These are phyloP conservation scores for Lasiurus borealis DNA, from an alignment of 2,113 vertebrate species.

Conservation along the genomic window DNA sequence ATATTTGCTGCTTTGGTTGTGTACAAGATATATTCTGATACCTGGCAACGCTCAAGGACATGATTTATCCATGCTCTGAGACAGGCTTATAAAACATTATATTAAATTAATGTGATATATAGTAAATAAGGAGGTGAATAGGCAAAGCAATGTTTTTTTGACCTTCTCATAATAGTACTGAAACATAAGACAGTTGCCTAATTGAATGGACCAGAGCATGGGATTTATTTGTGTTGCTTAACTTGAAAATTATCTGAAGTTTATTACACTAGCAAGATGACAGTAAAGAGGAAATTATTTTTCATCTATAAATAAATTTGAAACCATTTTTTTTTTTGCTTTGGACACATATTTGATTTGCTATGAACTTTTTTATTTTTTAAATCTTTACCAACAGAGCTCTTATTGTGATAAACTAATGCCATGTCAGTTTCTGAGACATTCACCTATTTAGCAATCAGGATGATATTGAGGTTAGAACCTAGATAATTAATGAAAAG, in stretches of 20 bases:
- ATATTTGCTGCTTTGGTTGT: not conserved
- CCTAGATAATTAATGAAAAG: slow-evolving; percentile 85
- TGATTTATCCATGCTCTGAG: not conserved
- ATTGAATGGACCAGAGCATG: slow-evolving; percentile 14
- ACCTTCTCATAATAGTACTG: slow-evolving; percentile 23
- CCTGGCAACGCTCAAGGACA: not conserved
- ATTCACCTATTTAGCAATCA: slow-evolving; percentile 81
- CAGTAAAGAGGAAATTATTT: slow-evolving; percentile 34
- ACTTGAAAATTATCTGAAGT: slow-evolving; percentile 46
- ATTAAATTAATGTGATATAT: slow-evolving; percentile 21
- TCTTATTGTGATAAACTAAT: slow-evolving; percentile 85
- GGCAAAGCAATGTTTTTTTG: not conserved
- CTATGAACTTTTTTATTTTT: slow-evolving; percentile 81
- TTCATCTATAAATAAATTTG: slow-evolving; percentile 42
- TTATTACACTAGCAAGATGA: slow-evolving; percentile 29
- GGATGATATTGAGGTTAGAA: slow-evolving; percentile 83
- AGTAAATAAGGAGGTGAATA: not conserved
- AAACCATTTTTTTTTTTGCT: not conserved
- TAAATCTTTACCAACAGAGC: slow-evolving; percentile 82
- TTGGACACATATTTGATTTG: slow-evolving; percentile 82
- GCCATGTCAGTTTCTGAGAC: slow-evolving; percentile 78
- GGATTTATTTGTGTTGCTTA: slow-evolving; percentile 27
- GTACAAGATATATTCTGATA: not conserved
- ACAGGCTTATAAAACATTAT: not conserved
- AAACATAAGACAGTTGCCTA: not conserved